Evolutionary conservation across 2,888 invertebrate species (phyloP).

Genomic region (Drosophila falleni): DNA sequence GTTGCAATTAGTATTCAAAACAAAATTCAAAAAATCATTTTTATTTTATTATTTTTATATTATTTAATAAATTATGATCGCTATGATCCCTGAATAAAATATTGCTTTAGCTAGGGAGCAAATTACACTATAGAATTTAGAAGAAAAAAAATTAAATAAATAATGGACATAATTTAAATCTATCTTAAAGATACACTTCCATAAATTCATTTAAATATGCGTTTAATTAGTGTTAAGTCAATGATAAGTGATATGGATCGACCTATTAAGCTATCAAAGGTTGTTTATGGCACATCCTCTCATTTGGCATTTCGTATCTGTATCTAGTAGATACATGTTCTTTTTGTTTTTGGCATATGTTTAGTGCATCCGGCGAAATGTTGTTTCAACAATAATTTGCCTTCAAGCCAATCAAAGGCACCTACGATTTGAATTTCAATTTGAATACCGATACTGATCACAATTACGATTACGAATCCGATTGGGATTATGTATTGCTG

Average conservation of each 20-base stretch:
- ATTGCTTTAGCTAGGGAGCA: no score
- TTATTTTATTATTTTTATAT: no score
- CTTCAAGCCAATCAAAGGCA: conserved; percentile 24
- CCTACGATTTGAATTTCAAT: conserved; percentile 33
- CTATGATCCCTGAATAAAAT: no score
- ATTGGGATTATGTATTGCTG: conserved; percentile 47
- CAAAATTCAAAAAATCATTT: no score
- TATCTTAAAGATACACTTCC: background rate
- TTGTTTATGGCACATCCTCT: conserved; percentile 69
- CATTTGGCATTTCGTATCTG: conserved; percentile 13
- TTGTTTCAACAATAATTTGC: conserved; percentile 61
- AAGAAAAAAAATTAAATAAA: background rate
- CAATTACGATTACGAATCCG: conserved; percentile 15
- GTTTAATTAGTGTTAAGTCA: conserved; percentile 41
- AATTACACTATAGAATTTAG: background rate
- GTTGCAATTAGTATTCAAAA: no score
- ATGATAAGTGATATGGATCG: conserved; percentile 26
- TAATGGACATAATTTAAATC: background rate
- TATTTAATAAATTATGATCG: no score
- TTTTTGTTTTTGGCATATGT: conserved; percentile 69
- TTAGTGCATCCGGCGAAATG: conserved; percentile 74
- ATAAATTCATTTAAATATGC: background rate
- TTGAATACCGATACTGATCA: conserved; percentile 20
- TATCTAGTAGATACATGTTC: conserved; percentile 31
- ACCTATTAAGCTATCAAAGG: conserved; percentile 61